A percentile compares a stretch with the other conserved stretches of the same genome.
phyloP scores from a whole-genome alignment of 2,888 invertebrate genomes.

The Luperina nickerlii region DNA sequence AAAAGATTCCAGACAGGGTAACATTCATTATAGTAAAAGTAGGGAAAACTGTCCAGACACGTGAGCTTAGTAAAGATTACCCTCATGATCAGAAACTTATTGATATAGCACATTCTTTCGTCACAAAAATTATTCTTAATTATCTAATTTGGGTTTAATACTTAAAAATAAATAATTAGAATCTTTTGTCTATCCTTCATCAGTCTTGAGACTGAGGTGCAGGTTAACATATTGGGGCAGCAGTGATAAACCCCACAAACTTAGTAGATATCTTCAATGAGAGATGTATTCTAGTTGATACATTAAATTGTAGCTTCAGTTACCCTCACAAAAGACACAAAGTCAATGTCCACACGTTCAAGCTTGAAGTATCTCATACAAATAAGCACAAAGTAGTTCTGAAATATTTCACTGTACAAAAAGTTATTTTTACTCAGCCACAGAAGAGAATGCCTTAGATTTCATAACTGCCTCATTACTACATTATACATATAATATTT shows the following conservation, averaged over 20 bases:
- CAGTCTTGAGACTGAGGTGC: slow-evolving; percentile 57
- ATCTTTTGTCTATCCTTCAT: slow-evolving; percentile 54
- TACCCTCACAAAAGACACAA: slow-evolving; percentile 31
- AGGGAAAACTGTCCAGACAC: slow-evolving; percentile 10
- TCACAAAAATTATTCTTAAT: slow-evolving; percentile 45
- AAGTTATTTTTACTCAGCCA: slow-evolving; percentile 56
- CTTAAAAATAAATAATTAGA: slow-evolving; percentile 66
- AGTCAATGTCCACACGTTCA: slow-evolving; percentile 37
- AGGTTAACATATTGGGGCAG: slow-evolving; percentile 32
- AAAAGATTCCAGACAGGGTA: slow-evolving; percentile 10
- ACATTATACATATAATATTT: slow-evolving; percentile 63
- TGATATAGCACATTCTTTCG: slow-evolving; percentile 54
- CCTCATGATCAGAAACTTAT: slow-evolving; percentile 58
- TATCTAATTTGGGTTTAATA: slow-evolving; percentile 60
- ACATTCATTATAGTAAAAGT: background rate
- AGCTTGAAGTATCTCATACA: slow-evolving; percentile 54
- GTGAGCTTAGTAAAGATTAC: slow-evolving; percentile 30
- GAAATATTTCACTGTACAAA: slow-evolving; percentile 62
- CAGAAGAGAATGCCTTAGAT: slow-evolving; percentile 56
- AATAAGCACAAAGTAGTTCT: slow-evolving; percentile 55
- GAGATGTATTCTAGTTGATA: slow-evolving; percentile 44
- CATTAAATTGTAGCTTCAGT: slow-evolving; percentile 33
- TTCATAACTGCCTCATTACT: slow-evolving; percentile 60
- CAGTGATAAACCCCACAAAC: slow-evolving; percentile 55
- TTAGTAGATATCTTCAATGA: slow-evolving; percentile 44